Evolutionary conservation across 2,113 vertebrate species (phyloP).

Genomic region (Tachuris rubrigastra): DNA sequence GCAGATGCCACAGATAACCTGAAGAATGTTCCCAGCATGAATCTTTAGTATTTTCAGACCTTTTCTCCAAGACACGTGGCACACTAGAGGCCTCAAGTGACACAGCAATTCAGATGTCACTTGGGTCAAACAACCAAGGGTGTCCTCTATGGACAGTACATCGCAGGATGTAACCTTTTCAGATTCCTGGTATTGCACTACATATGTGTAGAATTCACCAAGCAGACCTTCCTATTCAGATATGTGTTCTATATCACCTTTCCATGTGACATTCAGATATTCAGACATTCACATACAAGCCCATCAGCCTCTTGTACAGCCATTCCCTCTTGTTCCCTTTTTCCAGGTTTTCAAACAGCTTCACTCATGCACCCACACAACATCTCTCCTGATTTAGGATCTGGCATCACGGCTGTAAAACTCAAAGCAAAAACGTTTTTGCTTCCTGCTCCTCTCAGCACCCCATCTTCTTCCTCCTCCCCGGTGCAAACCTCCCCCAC

Average conservation of each 20-base stretch:
- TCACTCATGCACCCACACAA: not conserved
- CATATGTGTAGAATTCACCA: not conserved
- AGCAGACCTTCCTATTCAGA: not conserved
- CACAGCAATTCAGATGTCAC: not conserved
- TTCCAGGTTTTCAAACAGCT: not conserved
- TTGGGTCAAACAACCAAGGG: not conserved
- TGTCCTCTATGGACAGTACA: fast-evolving
- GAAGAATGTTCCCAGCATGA: not conserved
- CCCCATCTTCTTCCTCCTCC: not conserved
- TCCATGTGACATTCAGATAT: not conserved
- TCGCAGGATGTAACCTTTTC: not conserved
- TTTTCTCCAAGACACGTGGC: not conserved
- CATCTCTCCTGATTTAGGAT: not conserved
- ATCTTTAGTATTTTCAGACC: not conserved
- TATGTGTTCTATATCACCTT: not conserved
- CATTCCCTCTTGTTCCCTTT: fast-evolving
- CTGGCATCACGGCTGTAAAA: not conserved
- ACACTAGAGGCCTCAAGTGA: not conserved
- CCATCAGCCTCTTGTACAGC: not conserved
- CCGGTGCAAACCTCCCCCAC: not conserved
- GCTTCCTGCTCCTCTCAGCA: not conserved
- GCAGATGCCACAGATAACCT: not conserved
- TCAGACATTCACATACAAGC: not conserved
- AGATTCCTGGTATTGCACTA: not conserved
- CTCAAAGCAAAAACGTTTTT: not conserved